Conservation (phyloP, 2,888 invertebrate genomes). For the Machimus rusticus region DNA sequence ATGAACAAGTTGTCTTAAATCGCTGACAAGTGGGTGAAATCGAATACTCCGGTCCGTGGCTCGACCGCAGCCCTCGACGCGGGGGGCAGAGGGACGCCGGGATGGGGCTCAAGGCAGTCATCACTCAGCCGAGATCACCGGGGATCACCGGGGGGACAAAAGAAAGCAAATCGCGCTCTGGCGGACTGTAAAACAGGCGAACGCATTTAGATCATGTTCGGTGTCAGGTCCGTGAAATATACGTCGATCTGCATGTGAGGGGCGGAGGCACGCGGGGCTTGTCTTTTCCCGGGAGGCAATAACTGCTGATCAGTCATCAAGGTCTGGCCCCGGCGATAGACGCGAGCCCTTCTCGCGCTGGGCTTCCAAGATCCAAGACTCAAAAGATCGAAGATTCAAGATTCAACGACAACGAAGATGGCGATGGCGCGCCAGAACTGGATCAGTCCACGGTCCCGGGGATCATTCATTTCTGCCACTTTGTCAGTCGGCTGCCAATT, state of each 20-base stretch:
- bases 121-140: background rate
- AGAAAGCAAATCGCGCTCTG: background rate
- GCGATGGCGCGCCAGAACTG: background rate
- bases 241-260: slow-evolving; percentile 14
- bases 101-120: background rate
- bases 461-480: slow-evolving; percentile 34
- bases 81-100: background rate
- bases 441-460: background rate
- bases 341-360: background rate
- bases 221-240: background rate
- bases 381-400: background rate
- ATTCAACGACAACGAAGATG: background rate
- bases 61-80: slow-evolving; percentile 18
- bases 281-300: background rate
- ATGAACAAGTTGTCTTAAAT: slow-evolving; percentile 24
- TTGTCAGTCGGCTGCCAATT: slow-evolving; percentile 31
- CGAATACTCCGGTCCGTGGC: slow-evolving; percentile 24
- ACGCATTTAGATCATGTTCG: background rate
- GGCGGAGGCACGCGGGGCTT: too few relatives aligned
- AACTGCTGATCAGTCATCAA: slow-evolving; percentile 11
- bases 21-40: slow-evolving; percentile 41
- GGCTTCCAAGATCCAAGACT: background rate
- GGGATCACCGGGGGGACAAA: background rate
- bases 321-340: slow-evolving; percentile 11
- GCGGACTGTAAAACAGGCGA: background rate